These are phyloP conservation scores for Phyllotreta striolata DNA, from an alignment of 2,888 invertebrate species.

Conservation along the genomic window DNA sequence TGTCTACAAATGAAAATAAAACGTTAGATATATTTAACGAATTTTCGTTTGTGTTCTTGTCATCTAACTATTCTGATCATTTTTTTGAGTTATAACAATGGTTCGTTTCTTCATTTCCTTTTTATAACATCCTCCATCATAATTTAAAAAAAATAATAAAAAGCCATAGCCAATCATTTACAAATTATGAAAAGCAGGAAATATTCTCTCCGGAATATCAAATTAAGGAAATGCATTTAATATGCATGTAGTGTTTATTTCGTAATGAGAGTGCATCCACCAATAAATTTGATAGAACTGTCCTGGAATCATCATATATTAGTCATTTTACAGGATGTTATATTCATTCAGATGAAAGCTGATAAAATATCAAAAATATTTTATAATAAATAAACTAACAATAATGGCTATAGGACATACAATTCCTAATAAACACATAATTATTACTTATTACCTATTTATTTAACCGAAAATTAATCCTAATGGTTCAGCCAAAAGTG, in stretches of 20 bases:
- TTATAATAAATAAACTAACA: too few relatives aligned
- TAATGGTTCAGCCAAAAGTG: slow-evolving; percentile 18
- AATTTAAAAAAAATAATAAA: slow-evolving; percentile 7
- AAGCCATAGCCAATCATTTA: background rate
- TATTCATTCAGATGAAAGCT: too few relatives aligned
- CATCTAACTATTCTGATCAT: too few relatives aligned
- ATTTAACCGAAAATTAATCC: slow-evolving; percentile 10
- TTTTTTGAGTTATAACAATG: background rate
- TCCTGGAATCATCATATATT: too few relatives aligned
- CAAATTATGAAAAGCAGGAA: slow-evolving; percentile 13
- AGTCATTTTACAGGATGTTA: too few relatives aligned
- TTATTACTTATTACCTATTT: slow-evolving; percentile 6
- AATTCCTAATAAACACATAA: background rate
- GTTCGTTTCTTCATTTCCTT: background rate
- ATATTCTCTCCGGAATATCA: slow-evolving; percentile 1
- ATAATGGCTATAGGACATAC: too few relatives aligned
- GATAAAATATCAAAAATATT: too few relatives aligned
- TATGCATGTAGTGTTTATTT: slow-evolving; percentile 7
- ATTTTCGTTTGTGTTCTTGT: too few relatives aligned
- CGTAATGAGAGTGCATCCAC: too few relatives aligned
- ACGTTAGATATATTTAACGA: too few relatives aligned
- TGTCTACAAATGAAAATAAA: too few relatives aligned
- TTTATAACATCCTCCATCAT: slow-evolving; percentile 2
- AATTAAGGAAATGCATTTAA: slow-evolving; percentile 10
- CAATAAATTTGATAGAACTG: too few relatives aligned